These are phyloP conservation scores for Darevskia mixta DNA, from an alignment of 2,797 vertebrate genomes.

Conservation along the genomic window DNA sequence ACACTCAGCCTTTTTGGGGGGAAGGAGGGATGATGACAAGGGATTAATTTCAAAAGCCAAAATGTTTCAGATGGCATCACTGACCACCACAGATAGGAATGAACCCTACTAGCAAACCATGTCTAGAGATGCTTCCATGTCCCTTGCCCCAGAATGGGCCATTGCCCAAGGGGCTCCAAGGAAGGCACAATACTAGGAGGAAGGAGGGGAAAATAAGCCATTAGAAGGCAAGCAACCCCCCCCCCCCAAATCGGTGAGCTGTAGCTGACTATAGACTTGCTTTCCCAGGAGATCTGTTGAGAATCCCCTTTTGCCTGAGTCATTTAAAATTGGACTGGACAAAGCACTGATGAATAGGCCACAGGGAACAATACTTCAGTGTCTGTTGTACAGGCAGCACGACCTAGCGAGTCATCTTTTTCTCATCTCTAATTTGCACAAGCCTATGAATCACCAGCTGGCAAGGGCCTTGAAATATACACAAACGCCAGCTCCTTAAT, in stretches of 20 bases:
- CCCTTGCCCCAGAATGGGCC: not conserved
- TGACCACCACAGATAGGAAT: too few relatives aligned
- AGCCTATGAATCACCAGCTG: conserved; percentile 46
- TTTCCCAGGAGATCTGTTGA: conserved; percentile 17
- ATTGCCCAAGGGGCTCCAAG: not conserved
- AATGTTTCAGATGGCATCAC: not conserved
- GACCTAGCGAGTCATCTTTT: conserved; percentile 25
- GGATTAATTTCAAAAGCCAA: not conserved
- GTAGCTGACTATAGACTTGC: not conserved
- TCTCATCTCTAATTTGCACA: conserved; percentile 29
- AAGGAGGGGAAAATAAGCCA: not conserved
- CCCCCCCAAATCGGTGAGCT: not conserved
- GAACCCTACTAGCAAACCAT: not conserved
- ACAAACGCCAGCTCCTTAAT: conserved; percentile 35
- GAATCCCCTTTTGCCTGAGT: conserved; percentile 51
- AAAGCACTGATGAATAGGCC: conserved; percentile 42
- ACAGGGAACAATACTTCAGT: conserved; percentile 42
- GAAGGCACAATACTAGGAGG: conserved; percentile 1
- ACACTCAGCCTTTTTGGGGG: accelerated
- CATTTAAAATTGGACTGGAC: conserved; percentile 40
- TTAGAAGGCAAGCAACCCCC: conserved; percentile 21
- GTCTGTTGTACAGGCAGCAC: conserved; percentile 32
- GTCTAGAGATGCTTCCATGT: not conserved
- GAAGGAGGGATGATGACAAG: too few relatives aligned
- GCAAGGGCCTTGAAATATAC: conserved; percentile 42